Conservation (phyloP, 2,888 invertebrate species). For the Sphecodes monilicornis region DNA sequence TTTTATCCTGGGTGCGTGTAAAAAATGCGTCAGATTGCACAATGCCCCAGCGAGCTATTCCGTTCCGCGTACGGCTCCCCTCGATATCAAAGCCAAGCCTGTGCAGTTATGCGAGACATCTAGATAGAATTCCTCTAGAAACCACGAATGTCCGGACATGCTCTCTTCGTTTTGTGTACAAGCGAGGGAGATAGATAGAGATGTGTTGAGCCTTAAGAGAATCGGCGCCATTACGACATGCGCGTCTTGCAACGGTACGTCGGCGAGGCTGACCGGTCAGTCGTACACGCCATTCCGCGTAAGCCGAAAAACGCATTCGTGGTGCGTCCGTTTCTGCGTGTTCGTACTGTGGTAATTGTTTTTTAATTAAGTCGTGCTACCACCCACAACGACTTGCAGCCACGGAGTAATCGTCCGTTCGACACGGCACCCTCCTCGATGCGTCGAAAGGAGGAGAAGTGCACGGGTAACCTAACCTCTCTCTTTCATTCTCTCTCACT, state of each 20-base stretch:
- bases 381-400: conserved; percentile 60
- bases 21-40: conserved; percentile 50
- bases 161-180: conserved; percentile 47
- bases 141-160: conserved; percentile 35
- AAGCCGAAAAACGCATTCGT: conserved; percentile 66
- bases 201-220: conserved; percentile 68
- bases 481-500: conserved; percentile 47
- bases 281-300: conserved; percentile 72
- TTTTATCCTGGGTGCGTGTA: conserved; percentile 16
- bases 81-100: conserved; percentile 33
- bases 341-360: conserved; percentile 1
- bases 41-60: conserved; percentile 58
- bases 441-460: conserved; percentile 67
- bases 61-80: conserved; percentile 62
- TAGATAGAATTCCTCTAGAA: conserved; percentile 52
- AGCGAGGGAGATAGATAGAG: conserved; percentile 19
- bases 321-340: conserved; percentile 31
- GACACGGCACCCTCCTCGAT: conserved; percentile 67
- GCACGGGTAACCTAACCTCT: conserved; percentile 70
- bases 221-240: conserved; percentile 80
- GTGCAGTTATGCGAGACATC: conserved; percentile 40
- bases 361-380: conserved; percentile 42
- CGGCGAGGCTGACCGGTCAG: conserved; percentile 70
- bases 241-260: conserved; percentile 76
- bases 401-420: conserved; percentile 66